Percentiles rank a stretch among this genome's conserved stretches.
These are phyloP conservation scores for Lethrus apterus DNA, from an alignment of 1,140 invertebrate genomes.

Conservation along the genomic window DNA sequence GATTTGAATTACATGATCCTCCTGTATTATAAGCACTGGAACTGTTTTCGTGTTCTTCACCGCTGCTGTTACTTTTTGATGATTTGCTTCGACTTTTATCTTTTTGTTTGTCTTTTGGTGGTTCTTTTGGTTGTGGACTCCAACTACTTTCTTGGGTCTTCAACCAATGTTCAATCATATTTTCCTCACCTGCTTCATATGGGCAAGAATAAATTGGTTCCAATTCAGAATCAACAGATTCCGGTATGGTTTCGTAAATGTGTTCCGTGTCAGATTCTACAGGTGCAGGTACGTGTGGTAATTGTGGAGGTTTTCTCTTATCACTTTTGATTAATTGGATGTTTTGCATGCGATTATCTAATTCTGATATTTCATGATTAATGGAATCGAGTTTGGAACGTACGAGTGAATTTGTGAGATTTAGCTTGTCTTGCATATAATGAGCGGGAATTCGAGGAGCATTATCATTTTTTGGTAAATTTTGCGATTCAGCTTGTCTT, in stretches of 20 bases:
- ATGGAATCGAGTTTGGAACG: constrained; percentile 36
- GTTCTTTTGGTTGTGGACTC: constrained; percentile 26
- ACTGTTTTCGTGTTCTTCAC: constrained; percentile 55
- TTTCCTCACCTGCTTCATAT: constrained; percentile 47
- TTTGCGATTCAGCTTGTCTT: constrained; percentile 39
- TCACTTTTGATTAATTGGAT: constrained; percentile 34
- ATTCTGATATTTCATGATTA: constrained; percentile 37
- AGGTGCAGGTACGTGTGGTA: no score
- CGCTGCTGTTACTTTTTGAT: constrained; percentile 47
- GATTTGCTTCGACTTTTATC: constrained; percentile 29
- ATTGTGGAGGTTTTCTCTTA: constrained; percentile 30
- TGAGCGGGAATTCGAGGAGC: constrained; percentile 31
- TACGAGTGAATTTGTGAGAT: constrained; percentile 35
- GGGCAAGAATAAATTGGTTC: constrained; percentile 61
- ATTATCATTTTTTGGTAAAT: constrained; percentile 31
- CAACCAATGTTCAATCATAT: constrained; percentile 36
- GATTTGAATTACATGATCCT: constrained; percentile 66
- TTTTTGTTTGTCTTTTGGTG: constrained; percentile 25
- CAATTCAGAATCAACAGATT: constrained; percentile 47
- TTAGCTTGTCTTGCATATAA: constrained; percentile 32
- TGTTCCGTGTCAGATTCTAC: constrained; percentile 49
- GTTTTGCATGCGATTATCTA: constrained; percentile 39
- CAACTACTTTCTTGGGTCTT: constrained; percentile 37
- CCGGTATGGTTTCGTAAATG: constrained; percentile 63
- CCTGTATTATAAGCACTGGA: constrained; percentile 74